These are phyloP conservation scores for Zaprionus vittiger DNA, from an alignment of 1,140 invertebrate genomes.

Conservation along the genomic window DNA sequence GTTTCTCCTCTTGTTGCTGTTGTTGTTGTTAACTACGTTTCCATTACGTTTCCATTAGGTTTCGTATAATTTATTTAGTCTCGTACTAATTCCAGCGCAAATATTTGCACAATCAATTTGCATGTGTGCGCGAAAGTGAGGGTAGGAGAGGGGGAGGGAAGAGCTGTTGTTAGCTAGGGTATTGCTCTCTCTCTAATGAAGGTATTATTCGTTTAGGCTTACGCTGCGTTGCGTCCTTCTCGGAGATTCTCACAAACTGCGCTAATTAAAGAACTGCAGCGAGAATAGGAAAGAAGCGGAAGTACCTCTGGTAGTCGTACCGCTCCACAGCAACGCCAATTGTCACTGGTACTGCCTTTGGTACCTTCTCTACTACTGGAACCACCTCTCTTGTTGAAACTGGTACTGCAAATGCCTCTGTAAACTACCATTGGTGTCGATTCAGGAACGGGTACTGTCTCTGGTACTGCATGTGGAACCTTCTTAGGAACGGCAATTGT, in stretches of 20 bases:
- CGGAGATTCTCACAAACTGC: neutral
- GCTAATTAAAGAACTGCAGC: neutral
- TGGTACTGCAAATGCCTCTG: neutral
- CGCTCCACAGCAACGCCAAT: neutral
- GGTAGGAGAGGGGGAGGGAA: neutral
- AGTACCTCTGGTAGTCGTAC: neutral
- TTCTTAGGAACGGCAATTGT: neutral
- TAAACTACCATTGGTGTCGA: neutral
- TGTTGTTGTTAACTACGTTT: constrained; percentile 22
- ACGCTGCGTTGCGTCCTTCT: constrained; percentile 17
- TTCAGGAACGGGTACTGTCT: neutral
- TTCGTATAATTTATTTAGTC: constrained; percentile 55
- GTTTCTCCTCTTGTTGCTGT: constrained; percentile 18
- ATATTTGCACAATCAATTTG: constrained; percentile 69
- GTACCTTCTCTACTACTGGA: neutral
- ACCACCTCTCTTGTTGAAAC: neutral
- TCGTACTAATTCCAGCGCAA: constrained; percentile 71
- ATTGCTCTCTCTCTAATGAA: constrained; percentile 44
- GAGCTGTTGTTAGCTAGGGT: constrained; percentile 41
- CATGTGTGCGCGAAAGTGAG: constrained; percentile 27
- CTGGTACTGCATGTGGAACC: neutral
- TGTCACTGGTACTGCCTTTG: neutral
- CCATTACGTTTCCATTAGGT: constrained; percentile 46
- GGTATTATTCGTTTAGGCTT: constrained; percentile 58
- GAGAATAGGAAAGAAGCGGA: neutral